phyloP scores from a whole-genome alignment of 1,140 invertebrate genomes.

The Temnothorax nylanderi region DNA sequence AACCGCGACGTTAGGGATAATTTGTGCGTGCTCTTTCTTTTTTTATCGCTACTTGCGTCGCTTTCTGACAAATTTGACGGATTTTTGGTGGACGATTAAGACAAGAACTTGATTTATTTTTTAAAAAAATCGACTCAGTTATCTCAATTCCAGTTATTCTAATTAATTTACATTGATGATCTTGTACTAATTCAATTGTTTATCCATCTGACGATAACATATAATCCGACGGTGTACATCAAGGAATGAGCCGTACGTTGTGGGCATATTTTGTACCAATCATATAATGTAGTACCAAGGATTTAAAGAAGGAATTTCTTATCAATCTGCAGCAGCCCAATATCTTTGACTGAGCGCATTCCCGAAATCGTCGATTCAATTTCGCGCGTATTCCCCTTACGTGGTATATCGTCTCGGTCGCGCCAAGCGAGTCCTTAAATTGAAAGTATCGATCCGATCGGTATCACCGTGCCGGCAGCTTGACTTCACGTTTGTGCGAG shows the following conservation, averaged over 20 bases:
- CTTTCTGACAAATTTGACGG: not conserved
- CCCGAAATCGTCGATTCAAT: constrained; percentile 45
- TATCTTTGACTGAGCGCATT: constrained; percentile 28
- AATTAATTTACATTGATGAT: not conserved
- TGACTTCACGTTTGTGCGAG: constrained; percentile 15
- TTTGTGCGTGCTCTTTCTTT: not conserved
- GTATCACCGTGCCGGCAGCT: constrained; percentile 5
- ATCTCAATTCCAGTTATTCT: not conserved
- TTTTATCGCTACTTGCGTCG: not conserved
- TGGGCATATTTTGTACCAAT: not conserved
- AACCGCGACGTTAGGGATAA: constrained; percentile 28
- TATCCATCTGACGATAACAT: not conserved
- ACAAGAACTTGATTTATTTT: not conserved
- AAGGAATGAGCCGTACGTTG: not conserved
- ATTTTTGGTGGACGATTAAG: not conserved
- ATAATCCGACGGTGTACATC: not conserved
- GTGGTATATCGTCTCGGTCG: constrained; percentile 17
- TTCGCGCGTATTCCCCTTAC: constrained; percentile 37
- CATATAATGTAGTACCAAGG: not conserved
- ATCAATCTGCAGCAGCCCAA: not conserved
- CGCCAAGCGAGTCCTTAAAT: constrained; percentile 21
- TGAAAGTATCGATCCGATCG: constrained; percentile 47
- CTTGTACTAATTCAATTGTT: not conserved
- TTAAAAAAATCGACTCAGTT: not conserved
- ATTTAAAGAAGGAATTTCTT: not conserved